These are phyloP conservation scores for Channa argus DNA, from an alignment of 2,113 vertebrate genomes.

Conservation along the genomic window DNA sequence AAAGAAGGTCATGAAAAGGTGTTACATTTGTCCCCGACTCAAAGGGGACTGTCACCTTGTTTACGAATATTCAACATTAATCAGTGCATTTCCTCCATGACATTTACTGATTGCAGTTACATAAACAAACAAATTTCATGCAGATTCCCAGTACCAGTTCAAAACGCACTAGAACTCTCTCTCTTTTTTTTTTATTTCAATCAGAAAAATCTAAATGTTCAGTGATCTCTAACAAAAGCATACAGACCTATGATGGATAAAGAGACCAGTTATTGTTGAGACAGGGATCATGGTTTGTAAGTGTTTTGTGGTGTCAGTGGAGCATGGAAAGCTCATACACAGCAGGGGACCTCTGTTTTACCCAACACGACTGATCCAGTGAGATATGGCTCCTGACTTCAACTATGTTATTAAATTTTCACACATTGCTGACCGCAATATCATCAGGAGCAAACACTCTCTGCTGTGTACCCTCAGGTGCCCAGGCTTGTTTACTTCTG, in stretches of 20 bases:
- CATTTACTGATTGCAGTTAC: neutral
- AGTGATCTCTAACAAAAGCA: neutral
- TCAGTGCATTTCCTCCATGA: neutral
- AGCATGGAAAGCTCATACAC: slow-evolving; percentile 40
- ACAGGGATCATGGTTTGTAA: slow-evolving; percentile 26
- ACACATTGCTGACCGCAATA: slow-evolving; percentile 69
- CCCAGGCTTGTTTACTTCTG: slow-evolving; percentile 24
- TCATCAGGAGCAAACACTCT: slow-evolving; percentile 52
- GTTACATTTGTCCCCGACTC: neutral
- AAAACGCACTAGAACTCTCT: neutral
- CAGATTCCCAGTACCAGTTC: neutral
- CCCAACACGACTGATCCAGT: slow-evolving; percentile 40
- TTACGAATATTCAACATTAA: neutral
- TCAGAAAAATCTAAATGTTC: neutral
- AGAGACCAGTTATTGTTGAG: slow-evolving; percentile 1
- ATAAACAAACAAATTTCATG: neutral
- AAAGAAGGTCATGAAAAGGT: slow-evolving; percentile 11
- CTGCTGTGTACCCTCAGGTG: slow-evolving; percentile 25
- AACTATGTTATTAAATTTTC: slow-evolving; percentile 76
- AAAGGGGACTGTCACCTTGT: no score
- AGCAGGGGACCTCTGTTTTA: slow-evolving; percentile 33
- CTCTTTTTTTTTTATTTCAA: neutral
- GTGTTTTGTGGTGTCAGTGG: slow-evolving; percentile 44
- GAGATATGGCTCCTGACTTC: slow-evolving; percentile 58
- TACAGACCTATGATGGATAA: neutral